These are phyloP conservation scores for Siphonodentalium dalli DNA, from an alignment of 2,888 invertebrate genomes.

Conservation along the genomic window DNA sequence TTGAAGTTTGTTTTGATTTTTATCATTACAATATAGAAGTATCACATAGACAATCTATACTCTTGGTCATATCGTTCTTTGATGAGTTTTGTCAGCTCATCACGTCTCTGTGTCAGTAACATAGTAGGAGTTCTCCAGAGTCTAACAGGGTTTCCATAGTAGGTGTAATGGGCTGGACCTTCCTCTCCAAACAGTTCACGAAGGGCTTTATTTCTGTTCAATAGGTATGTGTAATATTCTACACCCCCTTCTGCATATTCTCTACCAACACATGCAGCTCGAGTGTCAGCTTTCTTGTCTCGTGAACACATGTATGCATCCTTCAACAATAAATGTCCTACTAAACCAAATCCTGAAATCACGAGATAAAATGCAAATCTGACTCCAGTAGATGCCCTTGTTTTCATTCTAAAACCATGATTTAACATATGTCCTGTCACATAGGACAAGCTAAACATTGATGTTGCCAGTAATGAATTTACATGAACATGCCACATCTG, in stretches of 20 bases:
- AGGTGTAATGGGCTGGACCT: constrained; percentile 62
- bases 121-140: no score
- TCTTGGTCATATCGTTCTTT: no score
- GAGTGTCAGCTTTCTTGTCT: constrained; percentile 73
- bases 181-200: constrained; percentile 73
- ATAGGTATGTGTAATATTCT: constrained; percentile 77
- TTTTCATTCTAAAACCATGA: constrained; percentile 68
- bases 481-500: constrained; percentile 71
- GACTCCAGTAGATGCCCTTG: constrained; percentile 67
- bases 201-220: constrained; percentile 78
- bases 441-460: constrained; percentile 51
- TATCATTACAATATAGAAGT: no score
- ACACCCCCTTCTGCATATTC: constrained; percentile 77
- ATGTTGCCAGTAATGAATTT: constrained; percentile 70
- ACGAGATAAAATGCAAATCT: constrained; percentile 70
- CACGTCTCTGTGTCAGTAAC: no score
- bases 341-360: constrained; percentile 70
- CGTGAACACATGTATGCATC: constrained; percentile 73
- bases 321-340: constrained; percentile 73
- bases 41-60: no score
- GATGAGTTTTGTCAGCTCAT: no score
- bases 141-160: constrained; percentile 26
- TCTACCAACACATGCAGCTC: constrained; percentile 71
- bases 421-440: constrained; percentile 70
- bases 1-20: no score